Evolutionary conservation across 2,888 invertebrate genomes (phyloP), one percentile per base, ranked within the genome.

Genomic region (Aplocera efformata): DNA sequence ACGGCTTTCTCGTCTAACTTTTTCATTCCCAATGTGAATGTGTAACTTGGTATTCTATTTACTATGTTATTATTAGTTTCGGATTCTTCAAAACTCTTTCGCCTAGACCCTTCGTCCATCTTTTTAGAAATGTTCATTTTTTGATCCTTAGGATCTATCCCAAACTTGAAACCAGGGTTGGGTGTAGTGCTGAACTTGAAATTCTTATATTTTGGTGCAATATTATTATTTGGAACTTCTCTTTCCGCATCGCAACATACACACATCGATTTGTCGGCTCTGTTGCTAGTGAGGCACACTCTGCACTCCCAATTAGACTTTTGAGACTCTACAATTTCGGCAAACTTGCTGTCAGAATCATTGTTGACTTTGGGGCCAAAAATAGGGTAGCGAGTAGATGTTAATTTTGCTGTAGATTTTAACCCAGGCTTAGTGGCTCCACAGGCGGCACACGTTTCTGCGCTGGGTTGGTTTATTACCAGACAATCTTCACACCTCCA

Each of bases 21-120:
- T 32, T 65, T 71, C 3, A 50, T 27, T 9, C 70, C 62, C 40
- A 68, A 42, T 6, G 63, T 61, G 54, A 76, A 72, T 2, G 60
- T 64, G 32, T 71, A 75, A 28, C 63, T 56, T 2, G 76, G 64
- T 11, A 66, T 56, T 54, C 73, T 72, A 22, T 72, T 37, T 26
- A 80, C 46, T 35, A 63, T 52, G 58, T 80, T 82, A 41, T 84
- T 83, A 52, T 83, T 82, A 3, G 72, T 72, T 64, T 81, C 83
- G 0, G 68, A 65, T 48, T 70, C 64, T 44, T 69, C 64, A 10
- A 42, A 24, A 52, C 60, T 65, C 29, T 36, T 44, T 10, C 44
- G 10, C 29, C 47, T 47, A 13, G 53, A 11, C 11, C 43, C 42
- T 6, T 42, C 32, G 22, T 60, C 66, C 0, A 48, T 23, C 10